A percentile compares a stretch with the other conserved stretches of the same genome.
These are phyloP conservation scores for Erebia palarica DNA, from an alignment of 2,888 invertebrate genomes.

Conservation along the genomic window DNA sequence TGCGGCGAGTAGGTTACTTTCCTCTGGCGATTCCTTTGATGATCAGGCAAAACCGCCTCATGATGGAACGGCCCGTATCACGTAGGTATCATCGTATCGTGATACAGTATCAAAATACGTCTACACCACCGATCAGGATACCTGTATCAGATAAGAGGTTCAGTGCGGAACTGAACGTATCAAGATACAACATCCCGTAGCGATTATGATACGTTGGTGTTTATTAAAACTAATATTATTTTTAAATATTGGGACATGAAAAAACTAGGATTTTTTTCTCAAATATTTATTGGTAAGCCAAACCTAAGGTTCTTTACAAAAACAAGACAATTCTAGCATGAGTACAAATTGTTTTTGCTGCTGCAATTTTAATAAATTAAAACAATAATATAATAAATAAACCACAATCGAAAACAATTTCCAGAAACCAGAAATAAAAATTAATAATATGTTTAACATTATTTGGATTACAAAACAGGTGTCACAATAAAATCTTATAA, in stretches of 20 bases:
- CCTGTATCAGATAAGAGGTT: too few species aligned
- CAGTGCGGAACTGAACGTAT: too few species aligned
- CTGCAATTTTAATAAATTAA: conserved; percentile 34
- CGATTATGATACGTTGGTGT: too few species aligned
- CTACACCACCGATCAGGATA: too few species aligned
- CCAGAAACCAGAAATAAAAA: conserved; percentile 22
- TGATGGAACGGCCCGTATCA: too few species aligned
- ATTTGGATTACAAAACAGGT: background rate
- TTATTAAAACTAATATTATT: too few species aligned
- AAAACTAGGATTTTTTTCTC: background rate
- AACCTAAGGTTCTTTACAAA: background rate
- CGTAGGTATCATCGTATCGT: too few species aligned
- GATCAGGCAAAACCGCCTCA: too few species aligned
- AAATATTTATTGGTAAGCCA: conserved; percentile 7
- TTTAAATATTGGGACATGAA: background rate
- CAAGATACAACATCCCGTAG: too few species aligned
- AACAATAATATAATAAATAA: conserved; percentile 32
- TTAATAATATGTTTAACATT: conserved; percentile 16
- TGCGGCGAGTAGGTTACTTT: too few species aligned
- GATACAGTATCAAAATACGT: too few species aligned
- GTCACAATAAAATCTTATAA: conserved; percentile 14
- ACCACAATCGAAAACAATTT: conserved; percentile 29
- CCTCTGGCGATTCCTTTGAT: too few species aligned
- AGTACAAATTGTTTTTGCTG: conserved; percentile 18
- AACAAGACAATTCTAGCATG: conserved; percentile 1